A percentile compares a stretch with the other conserved stretches of the same genome.
Evolutionary conservation across 2,113 vertebrate species (phyloP).

Genomic region (Vulpes lagopus): DNA sequence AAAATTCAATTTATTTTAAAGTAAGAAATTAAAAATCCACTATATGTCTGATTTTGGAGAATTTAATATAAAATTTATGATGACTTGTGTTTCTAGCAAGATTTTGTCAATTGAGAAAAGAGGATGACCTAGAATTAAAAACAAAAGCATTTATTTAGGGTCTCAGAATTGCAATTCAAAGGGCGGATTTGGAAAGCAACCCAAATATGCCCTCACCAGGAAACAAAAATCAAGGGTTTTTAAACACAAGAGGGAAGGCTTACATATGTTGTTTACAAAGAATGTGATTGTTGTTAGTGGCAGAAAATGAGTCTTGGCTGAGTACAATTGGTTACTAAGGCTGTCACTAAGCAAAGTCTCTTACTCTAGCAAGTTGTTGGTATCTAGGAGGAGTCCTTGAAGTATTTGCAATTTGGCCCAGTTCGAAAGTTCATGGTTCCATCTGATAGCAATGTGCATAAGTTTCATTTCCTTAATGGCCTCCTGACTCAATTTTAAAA

Average conservation of each 20-base stretch:
- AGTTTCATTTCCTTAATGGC: neutral
- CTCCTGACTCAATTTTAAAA: neutral
- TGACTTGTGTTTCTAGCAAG: neutral
- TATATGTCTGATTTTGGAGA: neutral
- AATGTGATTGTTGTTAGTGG: neutral
- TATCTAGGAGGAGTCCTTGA: neutral
- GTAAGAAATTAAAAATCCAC: neutral
- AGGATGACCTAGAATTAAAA: neutral
- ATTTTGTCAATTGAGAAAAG: neutral
- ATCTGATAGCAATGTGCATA: neutral
- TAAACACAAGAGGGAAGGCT: neutral
- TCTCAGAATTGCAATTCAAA: neutral
- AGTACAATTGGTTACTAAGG: neutral
- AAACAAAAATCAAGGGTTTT: neutral
- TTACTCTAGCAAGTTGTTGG: neutral
- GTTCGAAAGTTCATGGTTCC: neutral
- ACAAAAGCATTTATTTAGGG: neutral
- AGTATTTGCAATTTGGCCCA: neutral
- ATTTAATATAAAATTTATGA: neutral
- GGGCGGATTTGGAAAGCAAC: neutral
- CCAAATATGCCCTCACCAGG: neutral
- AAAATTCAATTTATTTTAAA: neutral
- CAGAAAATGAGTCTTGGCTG: neutral
- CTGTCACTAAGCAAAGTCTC: neutral
- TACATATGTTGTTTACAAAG: neutral